Conservation (phyloP, 2,113 vertebrate species). For the Cyphomyrus discorhynchus region DNA sequence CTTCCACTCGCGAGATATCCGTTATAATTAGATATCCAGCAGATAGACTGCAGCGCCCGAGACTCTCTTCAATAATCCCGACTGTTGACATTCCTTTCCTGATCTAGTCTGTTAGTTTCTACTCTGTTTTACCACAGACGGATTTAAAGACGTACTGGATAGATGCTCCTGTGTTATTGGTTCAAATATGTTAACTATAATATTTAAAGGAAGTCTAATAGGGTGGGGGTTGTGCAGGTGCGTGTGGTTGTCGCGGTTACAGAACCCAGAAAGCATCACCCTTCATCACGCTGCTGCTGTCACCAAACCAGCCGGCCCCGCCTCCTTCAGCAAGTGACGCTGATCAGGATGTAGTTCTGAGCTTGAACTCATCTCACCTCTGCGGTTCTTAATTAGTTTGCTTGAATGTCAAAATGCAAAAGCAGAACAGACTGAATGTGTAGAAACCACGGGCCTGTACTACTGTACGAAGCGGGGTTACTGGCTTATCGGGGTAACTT, state of each 20-base stretch:
- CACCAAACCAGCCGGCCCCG: background rate
- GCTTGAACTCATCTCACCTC: background rate
- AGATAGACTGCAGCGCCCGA: background rate
- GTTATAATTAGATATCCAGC: background rate
- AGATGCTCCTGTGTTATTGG: background rate
- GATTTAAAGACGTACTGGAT: background rate
- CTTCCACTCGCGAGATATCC: background rate
- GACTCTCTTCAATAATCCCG: background rate
- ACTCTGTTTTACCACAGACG: background rate
- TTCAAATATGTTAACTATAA: background rate
- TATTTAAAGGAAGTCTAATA: background rate
- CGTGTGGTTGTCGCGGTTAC: conserved; percentile 38
- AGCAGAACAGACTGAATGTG: background rate
- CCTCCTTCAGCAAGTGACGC: background rate
- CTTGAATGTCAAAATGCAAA: background rate
- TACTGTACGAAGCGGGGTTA: no score
- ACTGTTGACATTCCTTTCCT: background rate
- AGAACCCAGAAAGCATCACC: background rate
- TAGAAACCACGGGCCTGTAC: background rate
- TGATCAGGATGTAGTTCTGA: background rate
- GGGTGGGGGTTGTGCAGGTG: conserved; percentile 16
- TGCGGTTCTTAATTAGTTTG: background rate
- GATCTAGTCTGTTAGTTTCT: background rate
- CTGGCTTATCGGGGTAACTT: no score
- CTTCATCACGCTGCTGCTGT: background rate